Base-by-base conservation (phyloP, 2,797 vertebrate genomes). In the Pseudomugil tenellus region DNA sequence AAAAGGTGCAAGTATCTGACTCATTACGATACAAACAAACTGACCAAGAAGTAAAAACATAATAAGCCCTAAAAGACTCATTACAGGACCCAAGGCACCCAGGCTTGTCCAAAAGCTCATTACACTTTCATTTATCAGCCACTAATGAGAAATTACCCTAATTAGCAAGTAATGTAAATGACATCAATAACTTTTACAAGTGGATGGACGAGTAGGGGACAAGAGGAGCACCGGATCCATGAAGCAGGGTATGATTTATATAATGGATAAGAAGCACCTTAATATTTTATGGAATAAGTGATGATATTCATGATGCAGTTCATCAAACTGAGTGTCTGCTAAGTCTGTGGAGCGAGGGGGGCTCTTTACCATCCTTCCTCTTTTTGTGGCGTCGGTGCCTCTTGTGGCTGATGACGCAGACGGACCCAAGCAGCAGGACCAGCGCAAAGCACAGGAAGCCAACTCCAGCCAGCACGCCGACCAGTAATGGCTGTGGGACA, bases 361-460 rank as follows among this genome's bases (percentile, higher is more conserved):
- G 58, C 49, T 23, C 70, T 85, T 88, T 92, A 94, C 94, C 93
- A 53, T 90, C 82, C 43, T 69, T 80, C 63, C 91, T 95, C 79
- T 81, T 89, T 54, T 79, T 81, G 76, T 80, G 84, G 2, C 86
- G 87, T 0, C 67, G 80, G 0, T 90, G 88, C 12, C 95, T 94
- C 77, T 90, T 95, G 74, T 91, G 94, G 83, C 91, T 96, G 91
- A 96, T 92, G 77, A 96, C 60, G 80, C 95, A 98, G 80, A 96
- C 96, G 0, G 92, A 93, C 68, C 91, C 89, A 72, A 96, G 88
- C 89, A 95, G 94, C 84, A 98, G 88, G 37, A 96, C 88, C 60
- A 98, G 86, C 0, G 95, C 95, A 69, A 95, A 85, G 41, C 93
- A 95, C 89, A 99, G 94, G 88, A 97, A 95, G 72, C 93, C 96